Conservation (phyloP, 2,113 vertebrate species). For the Apodemus sylvaticus region DNA sequence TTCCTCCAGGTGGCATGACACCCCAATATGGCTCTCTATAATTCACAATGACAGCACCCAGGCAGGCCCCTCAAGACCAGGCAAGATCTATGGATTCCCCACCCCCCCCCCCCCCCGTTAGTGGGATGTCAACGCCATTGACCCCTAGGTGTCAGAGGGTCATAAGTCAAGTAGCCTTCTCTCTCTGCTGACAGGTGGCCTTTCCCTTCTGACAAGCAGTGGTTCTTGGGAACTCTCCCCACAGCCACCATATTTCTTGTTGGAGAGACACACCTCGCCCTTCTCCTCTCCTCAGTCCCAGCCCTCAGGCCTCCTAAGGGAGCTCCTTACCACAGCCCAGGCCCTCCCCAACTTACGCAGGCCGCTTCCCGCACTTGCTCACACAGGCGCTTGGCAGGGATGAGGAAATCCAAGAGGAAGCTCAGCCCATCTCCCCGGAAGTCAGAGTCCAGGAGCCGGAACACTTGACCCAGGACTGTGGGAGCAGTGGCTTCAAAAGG, state of each 20-base stretch:
- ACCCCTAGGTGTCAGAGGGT: background rate
- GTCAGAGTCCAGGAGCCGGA: constrained; percentile 92
- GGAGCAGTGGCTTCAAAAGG: constrained; percentile 95
- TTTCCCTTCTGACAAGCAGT: background rate
- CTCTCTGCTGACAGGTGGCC: background rate
- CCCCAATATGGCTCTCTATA: too few species aligned
- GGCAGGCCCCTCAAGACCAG: background rate
- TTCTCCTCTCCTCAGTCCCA: background rate
- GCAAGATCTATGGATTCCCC: background rate
- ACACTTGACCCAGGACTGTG: constrained; percentile 94
- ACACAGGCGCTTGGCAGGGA: constrained; percentile 94
- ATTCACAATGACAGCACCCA: background rate
- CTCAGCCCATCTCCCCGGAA: constrained; percentile 93
- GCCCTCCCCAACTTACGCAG: constrained; percentile 89
- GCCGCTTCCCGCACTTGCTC: constrained; percentile 94
- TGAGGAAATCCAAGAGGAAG: constrained; percentile 95
- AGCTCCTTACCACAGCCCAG: background rate
- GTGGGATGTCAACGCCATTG: background rate
- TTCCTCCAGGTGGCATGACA: too few species aligned
- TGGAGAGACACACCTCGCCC: background rate
- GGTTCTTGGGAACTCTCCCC: background rate
- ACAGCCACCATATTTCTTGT: background rate
- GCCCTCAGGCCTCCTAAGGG: background rate
- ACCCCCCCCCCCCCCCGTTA: background rate
- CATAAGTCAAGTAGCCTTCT: background rate